These are phyloP conservation scores for Noctua janthe DNA, from an alignment of 2,888 invertebrate genomes.

Conservation along the genomic window DNA sequence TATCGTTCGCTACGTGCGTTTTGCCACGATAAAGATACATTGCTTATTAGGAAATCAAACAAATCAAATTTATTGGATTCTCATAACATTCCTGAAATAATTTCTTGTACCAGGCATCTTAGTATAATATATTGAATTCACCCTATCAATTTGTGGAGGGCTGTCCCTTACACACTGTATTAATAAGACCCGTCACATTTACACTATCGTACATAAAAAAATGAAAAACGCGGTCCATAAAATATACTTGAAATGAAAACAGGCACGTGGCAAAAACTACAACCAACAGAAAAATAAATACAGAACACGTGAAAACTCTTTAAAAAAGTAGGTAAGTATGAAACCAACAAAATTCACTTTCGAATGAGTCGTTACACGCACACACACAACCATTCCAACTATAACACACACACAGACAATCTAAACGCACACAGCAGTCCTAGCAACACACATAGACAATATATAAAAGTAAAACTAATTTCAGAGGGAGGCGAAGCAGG, in stretches of 20 bases:
- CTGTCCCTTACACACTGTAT: no score
- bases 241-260: neutral
- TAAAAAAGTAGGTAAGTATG: neutral
- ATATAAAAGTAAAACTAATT: conserved; percentile 74
- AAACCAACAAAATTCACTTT: conserved; percentile 8
- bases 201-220: neutral
- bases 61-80: no score
- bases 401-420: neutral
- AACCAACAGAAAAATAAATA: neutral
- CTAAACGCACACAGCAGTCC: neutral
- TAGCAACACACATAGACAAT: conserved; percentile 19
- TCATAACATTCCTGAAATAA: no score
- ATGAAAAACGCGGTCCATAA: neutral
- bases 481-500: conserved; percentile 65
- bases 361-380: conserved; percentile 9
- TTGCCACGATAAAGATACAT: no score
- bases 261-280: neutral
- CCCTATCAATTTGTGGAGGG: no score
- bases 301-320: neutral
- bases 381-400: neutral
- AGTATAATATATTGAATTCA: no score
- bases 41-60: no score
- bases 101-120: no score
- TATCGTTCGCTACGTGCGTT: no score
- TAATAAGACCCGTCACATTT: neutral